phyloP scores from a whole-genome alignment of 2,113 vertebrate species.

The Chlamydotis undulata region DNA sequence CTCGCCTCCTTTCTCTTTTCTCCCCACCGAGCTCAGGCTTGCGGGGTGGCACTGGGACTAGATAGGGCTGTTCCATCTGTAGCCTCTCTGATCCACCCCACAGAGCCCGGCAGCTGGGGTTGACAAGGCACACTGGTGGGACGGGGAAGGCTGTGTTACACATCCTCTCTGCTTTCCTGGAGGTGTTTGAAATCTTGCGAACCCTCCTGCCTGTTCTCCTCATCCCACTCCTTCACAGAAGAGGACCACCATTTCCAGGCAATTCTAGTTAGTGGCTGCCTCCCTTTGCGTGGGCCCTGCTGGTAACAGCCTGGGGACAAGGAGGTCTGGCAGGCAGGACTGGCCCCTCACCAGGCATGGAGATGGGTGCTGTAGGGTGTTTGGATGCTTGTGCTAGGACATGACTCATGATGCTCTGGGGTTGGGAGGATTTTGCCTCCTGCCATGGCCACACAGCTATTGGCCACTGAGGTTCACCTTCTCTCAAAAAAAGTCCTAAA shows the following conservation, averaged over 20 bases:
- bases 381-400: background rate
- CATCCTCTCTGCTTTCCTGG: background rate
- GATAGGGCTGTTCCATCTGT: background rate
- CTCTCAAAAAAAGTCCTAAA: background rate
- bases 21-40: too few species aligned
- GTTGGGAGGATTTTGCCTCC: background rate
- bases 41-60: too few species aligned
- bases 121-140: too few species aligned
- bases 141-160: background rate
- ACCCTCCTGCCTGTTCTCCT: rapidly evolving
- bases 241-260: background rate
- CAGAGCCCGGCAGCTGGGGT: background rate
- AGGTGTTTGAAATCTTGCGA: background rate
- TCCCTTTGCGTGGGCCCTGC: rapidly evolving
- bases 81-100: too few species aligned
- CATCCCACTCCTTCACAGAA: background rate
- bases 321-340: background rate
- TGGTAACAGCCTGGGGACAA: background rate
- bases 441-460: background rate
- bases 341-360: background rate
- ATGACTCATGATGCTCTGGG: rapidly evolving
- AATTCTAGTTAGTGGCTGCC: background rate
- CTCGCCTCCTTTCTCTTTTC: background rate
- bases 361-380: background rate
- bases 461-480: background rate